Evolutionary conservation across 2,797 vertebrate species (phyloP).

Genomic region (Melanotaenia nigrans): DNA sequence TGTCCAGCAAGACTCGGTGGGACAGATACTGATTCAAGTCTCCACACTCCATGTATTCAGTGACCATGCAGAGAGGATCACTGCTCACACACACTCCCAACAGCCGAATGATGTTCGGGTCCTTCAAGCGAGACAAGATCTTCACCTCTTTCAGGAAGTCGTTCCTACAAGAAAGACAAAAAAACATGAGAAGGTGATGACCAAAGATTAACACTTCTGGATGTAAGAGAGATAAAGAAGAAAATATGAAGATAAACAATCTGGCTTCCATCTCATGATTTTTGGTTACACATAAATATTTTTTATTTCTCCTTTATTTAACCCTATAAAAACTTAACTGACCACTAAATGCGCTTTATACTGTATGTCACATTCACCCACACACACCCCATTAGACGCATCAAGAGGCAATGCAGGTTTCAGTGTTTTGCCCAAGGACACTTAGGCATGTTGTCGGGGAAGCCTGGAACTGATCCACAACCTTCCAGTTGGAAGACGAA

Average conservation of each 20-base stretch:
- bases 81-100: slow-evolving; percentile 93
- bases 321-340: too few relatives aligned
- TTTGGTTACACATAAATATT: not conserved
- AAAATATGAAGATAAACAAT: not conserved
- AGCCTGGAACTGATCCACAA: too few relatives aligned
- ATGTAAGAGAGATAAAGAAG: not conserved
- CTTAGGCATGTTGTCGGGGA: too few relatives aligned
- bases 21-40: slow-evolving; percentile 94
- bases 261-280: not conserved
- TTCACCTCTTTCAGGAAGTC: slow-evolving; percentile 96
- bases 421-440: too few relatives aligned
- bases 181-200: not conserved
- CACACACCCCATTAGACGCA: too few relatives aligned
- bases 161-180: slow-evolving; percentile 76
- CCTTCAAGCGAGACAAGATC: slow-evolving; percentile 93
- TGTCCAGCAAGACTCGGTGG: slow-evolving; percentile 88
- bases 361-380: too few relatives aligned
- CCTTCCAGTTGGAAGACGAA: too few relatives aligned
- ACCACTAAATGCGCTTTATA: too few relatives aligned
- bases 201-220: not conserved
- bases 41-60: slow-evolving; percentile 96
- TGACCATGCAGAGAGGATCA: slow-evolving; percentile 94
- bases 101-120: slow-evolving; percentile 93
- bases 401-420: too few relatives aligned
- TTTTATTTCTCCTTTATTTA: too few relatives aligned